Evolutionary conservation across 2,888 invertebrate species (phyloP), one percentile per base, ranked within the genome.

Genomic region (Chalcis sispes): DNA sequence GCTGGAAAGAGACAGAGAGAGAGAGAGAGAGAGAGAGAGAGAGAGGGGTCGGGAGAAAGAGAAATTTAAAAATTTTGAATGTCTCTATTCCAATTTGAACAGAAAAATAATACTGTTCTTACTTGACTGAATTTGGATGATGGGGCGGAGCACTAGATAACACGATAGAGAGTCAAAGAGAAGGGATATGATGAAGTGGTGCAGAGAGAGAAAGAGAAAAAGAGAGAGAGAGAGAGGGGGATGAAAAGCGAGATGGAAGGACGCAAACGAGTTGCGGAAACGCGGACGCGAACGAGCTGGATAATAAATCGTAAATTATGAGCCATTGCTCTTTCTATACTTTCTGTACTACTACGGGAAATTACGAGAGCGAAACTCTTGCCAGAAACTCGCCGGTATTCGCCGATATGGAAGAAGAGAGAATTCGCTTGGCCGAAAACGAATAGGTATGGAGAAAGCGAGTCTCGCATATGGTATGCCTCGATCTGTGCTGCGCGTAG

Each of bases 291-390:
- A 61, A 59, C 59, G 36, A 62, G 74, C 36, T 40, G 69, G 75
- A 75, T 64, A 62, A 75, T 75, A 75, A 75, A 70, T 70, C 58
- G 64, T 70, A 64, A 70, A 70, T 75, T 75, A 75, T 70, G 69
- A 40, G 56, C 69, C 69, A 64, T 75, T 48, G 69, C 69, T 75
- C 69, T 74, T 52, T n/a, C 59, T 52, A 7, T 40, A 15, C 36
- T 58, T n/a, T n/a, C n/a, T 25, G 15, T 20, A 5, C 50, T 20
- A 15, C 20, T 10, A 50, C 29, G 50, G 48, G 27, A 40, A 25
- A 40, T n/a, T 66, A 15, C 25, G 36, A 5, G 32, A n/a, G 52
- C n/a, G 18, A n/a, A 20, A 48, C 52, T 66, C 54, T 67, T 67
- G 67, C 27, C 67, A 67, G 67, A 46, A 46, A 67, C n/a, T 54